These are phyloP conservation scores for Unio delphinus DNA, from an alignment of 2,888 invertebrate genomes.

Conservation along the genomic window DNA sequence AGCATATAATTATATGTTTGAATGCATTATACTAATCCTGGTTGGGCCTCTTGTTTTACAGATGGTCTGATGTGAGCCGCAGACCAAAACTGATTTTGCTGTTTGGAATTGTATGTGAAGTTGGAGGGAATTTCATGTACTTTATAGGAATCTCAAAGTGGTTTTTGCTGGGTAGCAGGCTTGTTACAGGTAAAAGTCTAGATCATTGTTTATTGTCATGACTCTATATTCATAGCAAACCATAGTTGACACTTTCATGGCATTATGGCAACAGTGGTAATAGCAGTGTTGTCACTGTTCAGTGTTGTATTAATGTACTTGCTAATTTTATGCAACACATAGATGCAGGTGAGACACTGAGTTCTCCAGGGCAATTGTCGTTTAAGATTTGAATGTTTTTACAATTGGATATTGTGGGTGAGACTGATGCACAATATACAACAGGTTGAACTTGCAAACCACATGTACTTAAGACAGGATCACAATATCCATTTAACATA, in stretches of 20 bases:
- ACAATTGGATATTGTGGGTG: too few species aligned
- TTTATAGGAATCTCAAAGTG: slow-evolving; percentile 70
- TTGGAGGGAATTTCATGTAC: slow-evolving; percentile 71
- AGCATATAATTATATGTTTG: too few species aligned
- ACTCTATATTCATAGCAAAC: not conserved
- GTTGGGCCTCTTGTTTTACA: slow-evolving; percentile 24
- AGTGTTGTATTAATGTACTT: not conserved
- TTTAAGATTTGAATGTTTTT: too few species aligned
- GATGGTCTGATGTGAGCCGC: slow-evolving; percentile 68
- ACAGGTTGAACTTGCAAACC: too few species aligned
- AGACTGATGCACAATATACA: too few species aligned
- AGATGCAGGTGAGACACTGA: too few species aligned
- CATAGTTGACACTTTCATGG: not conserved
- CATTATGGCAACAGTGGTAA: not conserved
- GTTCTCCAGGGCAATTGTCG: too few species aligned
- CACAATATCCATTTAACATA: too few species aligned
- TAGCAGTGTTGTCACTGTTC: not conserved
- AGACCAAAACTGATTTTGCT: slow-evolving; percentile 68
- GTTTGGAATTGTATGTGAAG: slow-evolving; percentile 64
- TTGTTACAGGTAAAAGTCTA: slow-evolving; percentile 67
- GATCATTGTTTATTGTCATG: slow-evolving; percentile 2
- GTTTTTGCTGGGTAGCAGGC: slow-evolving; percentile 69
- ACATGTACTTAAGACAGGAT: too few species aligned
- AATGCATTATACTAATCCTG: too few species aligned
- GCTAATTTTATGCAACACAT: too few species aligned